These are phyloP conservation scores for Lagocephalus sceleratus DNA, from an alignment of 2,797 vertebrate species.

Conservation along the genomic window DNA sequence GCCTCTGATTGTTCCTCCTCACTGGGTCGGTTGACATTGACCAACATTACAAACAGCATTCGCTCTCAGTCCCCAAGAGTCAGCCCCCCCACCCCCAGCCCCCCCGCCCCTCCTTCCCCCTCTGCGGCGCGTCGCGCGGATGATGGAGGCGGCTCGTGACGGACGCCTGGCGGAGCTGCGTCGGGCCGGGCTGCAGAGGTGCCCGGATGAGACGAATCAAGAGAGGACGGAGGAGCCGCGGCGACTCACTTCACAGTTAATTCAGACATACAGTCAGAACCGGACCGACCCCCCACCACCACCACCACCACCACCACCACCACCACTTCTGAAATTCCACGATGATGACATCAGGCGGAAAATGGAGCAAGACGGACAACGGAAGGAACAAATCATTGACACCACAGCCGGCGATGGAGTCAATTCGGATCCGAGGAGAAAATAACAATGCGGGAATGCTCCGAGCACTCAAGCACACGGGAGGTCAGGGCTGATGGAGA, in stretches of 20 bases:
- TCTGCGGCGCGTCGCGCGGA: constrained; percentile 14
- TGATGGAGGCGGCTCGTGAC: constrained; percentile 28
- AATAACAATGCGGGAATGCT: constrained; percentile 56
- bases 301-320: too few species aligned
- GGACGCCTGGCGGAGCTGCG: too few species aligned
- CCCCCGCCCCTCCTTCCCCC: too few species aligned
- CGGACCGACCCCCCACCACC: constrained; percentile 14
- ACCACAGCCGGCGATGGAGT: constrained; percentile 47
- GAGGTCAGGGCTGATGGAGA: constrained; percentile 59
- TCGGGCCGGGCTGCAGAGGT: constrained; percentile 34
- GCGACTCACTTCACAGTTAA: constrained; percentile 53
- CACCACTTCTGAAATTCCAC: constrained; percentile 34
- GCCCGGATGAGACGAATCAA: constrained; percentile 47
- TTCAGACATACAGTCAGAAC: constrained; percentile 8
- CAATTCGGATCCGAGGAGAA: constrained; percentile 46
- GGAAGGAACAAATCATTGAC: constrained; percentile 48
- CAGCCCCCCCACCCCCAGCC: too few species aligned
- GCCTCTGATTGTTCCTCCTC: constrained; percentile 40
- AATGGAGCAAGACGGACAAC: constrained; percentile 34
- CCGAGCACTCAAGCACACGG: constrained; percentile 54
- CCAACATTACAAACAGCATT: too few species aligned
- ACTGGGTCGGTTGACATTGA: constrained; percentile 48
- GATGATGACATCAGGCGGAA: constrained; percentile 29
- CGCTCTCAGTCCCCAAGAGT: too few species aligned
- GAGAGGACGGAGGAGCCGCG: constrained; percentile 35